Conservation (phyloP, 1,140 invertebrate species). For the Cheumatopsyche charites region DNA sequence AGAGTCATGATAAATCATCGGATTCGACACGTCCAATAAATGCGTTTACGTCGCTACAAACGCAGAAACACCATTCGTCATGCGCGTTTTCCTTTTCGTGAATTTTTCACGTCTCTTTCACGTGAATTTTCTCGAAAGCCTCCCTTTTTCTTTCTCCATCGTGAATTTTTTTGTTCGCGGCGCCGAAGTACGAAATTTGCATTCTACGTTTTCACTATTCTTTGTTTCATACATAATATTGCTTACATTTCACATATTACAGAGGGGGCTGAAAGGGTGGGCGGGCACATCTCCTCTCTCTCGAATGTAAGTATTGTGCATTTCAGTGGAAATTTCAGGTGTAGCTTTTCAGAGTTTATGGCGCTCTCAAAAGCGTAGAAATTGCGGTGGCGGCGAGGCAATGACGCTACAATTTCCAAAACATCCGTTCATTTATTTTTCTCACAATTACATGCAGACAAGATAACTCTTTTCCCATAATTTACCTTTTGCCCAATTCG, state of each 20-base stretch:
- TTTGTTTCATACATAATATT: slow-evolving; percentile 49
- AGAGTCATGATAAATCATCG: slow-evolving; percentile 16
- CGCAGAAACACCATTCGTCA: background rate
- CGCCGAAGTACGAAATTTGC: slow-evolving; percentile 39
- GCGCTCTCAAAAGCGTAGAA: slow-evolving; percentile 44
- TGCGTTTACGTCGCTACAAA: slow-evolving; percentile 9
- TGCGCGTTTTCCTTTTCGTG: background rate
- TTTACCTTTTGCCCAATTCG: too few species aligned
- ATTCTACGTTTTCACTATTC: slow-evolving; percentile 46
- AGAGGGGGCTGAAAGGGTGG: slow-evolving; percentile 4
- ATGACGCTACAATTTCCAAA: slow-evolving; percentile 11
- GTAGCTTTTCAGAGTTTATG: slow-evolving; percentile 44
- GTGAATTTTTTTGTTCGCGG: slow-evolving; percentile 1
- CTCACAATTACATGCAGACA: background rate
- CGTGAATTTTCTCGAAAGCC: background rate
- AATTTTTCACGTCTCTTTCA: background rate
- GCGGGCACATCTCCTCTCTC: slow-evolving; percentile 10
- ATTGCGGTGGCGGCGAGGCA: slow-evolving; percentile 28
- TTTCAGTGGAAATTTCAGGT: slow-evolving; percentile 47
- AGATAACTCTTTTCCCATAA: too few species aligned
- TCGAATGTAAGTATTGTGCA: slow-evolving; percentile 44
- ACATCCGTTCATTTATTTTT: slow-evolving; percentile 4
- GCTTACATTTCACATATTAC: slow-evolving; percentile 49
- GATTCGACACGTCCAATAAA: slow-evolving; percentile 19
- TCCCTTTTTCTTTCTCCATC: background rate